These are phyloP conservation scores for Pomatorhinus ruficollis DNA, from an alignment of 2,113 vertebrate species.

Conservation along the genomic window DNA sequence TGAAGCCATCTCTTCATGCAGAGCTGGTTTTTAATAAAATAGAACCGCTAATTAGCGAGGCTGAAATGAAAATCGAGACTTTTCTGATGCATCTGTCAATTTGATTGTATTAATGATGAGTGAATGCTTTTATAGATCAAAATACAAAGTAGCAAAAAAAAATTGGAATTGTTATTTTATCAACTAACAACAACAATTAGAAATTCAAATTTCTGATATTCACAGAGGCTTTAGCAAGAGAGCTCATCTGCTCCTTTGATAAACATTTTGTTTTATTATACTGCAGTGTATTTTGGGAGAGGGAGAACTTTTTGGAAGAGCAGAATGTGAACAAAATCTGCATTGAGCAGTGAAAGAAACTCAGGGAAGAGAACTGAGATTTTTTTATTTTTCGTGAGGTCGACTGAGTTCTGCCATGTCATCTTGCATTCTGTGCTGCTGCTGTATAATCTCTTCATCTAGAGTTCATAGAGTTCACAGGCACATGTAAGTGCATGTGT, in stretches of 20 bases:
- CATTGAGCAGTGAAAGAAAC: neutral
- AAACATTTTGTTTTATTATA: neutral
- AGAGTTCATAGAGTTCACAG: neutral
- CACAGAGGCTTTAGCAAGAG: neutral
- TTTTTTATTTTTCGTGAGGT: neutral
- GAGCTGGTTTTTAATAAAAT: conserved; percentile 9
- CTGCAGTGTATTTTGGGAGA: neutral
- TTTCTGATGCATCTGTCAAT: conserved; percentile 14
- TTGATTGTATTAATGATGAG: neutral
- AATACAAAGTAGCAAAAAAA: neutral
- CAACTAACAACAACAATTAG: neutral
- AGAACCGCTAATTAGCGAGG: neutral
- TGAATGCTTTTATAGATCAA: neutral
- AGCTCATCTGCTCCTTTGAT: neutral
- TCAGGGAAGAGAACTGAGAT: neutral
- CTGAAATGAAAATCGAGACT: neutral
- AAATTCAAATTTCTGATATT: neutral
- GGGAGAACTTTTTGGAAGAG: neutral
- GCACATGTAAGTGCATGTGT: neutral
- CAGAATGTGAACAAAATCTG: neutral
- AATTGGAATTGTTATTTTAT: neutral
- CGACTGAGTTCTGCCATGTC: neutral
- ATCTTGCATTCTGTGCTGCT: neutral
- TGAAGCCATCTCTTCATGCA: neutral
- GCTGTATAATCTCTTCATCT: neutral